Conservation (phyloP, 2,888 invertebrate species). For the Glyphotaelius pellucidus region DNA sequence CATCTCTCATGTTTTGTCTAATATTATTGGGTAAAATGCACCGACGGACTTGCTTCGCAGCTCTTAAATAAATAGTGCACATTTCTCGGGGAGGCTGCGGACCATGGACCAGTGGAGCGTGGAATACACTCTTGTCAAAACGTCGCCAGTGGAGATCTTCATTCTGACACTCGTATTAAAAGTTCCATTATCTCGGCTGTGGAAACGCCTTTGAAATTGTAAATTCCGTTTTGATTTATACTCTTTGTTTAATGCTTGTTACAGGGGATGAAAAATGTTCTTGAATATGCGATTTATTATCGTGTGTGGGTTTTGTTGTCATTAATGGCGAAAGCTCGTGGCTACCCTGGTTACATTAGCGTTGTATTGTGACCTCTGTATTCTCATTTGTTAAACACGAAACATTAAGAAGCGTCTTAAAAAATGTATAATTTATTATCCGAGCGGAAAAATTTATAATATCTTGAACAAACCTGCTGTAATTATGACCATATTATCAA, state of each 20-base stretch:
- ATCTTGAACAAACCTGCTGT: too few relatives aligned
- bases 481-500: neutral
- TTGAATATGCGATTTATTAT: neutral
- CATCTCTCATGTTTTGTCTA: neutral
- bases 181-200: conserved; percentile 41
- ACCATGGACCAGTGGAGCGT: conserved; percentile 32
- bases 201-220: conserved; percentile 45
- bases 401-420: neutral
- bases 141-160: conserved; percentile 42
- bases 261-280: neutral
- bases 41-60: neutral
- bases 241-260: conserved; percentile 23
- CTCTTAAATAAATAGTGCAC: conserved; percentile 41
- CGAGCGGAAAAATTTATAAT: neutral
- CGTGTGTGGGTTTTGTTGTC: neutral
- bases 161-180: conserved; percentile 44
- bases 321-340: neutral
- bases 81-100: conserved; percentile 3
- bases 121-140: conserved; percentile 48
- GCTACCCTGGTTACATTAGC: neutral
- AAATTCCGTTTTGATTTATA: conserved; percentile 44
- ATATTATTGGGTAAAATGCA: conserved; percentile 7
- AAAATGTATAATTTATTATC: neutral
- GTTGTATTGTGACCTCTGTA: neutral
- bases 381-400: neutral